Evolutionary conservation across 1,140 invertebrate species (phyloP).

Genomic region (Papilio machaon): DNA sequence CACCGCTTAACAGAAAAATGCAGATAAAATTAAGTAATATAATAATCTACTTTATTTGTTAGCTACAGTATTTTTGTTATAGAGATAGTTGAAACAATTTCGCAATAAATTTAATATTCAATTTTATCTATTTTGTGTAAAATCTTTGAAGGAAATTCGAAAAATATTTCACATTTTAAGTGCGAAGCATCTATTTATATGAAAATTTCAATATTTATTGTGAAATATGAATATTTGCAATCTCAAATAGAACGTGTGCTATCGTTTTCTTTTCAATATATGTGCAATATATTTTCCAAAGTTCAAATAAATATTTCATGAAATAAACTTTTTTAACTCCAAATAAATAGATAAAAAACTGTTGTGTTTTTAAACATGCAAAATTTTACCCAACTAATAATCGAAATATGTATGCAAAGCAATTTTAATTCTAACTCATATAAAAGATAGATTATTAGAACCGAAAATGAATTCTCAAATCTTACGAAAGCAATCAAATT

Average conservation of each 20-base stretch:
- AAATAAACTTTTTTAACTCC: too few species aligned
- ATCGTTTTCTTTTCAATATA: background rate
- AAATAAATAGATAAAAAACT: too few species aligned
- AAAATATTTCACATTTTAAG: conserved; percentile 16
- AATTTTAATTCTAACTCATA: too few species aligned
- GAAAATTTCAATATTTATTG: conserved; percentile 14
- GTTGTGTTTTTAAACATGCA: too few species aligned
- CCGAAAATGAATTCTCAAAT: background rate
- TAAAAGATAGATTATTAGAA: too few species aligned
- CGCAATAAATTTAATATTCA: background rate
- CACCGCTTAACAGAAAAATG: too few species aligned
- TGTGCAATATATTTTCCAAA: background rate
- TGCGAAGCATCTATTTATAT: background rate
- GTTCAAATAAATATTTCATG: background rate
- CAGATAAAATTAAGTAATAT: too few species aligned
- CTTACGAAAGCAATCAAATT: background rate
- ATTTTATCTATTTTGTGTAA: conserved; percentile 4
- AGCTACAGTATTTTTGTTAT: too few species aligned
- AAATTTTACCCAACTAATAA: too few species aligned
- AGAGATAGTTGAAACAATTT: background rate
- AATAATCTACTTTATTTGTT: too few species aligned
- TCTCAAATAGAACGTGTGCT: background rate
- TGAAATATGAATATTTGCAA: conserved; percentile 1
- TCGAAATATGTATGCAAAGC: too few species aligned
- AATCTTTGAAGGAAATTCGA: background rate